Evolutionary conservation across 2,113 vertebrate species (phyloP).

Genomic region (Pseudorasbora parva): DNA sequence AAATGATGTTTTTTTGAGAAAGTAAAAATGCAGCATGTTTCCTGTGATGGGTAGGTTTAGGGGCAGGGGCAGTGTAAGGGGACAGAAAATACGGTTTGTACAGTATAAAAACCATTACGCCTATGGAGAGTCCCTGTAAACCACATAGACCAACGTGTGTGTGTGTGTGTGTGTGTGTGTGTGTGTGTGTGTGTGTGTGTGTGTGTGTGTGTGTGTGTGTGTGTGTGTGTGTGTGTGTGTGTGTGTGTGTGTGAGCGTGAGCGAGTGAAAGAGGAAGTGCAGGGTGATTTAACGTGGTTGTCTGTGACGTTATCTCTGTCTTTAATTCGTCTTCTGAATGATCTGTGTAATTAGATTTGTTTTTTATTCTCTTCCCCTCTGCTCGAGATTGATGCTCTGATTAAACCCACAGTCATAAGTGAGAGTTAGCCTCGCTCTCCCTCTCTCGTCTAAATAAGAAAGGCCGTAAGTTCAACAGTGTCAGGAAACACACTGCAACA

Average conservation of each 20-base stretch:
- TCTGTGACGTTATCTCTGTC: constrained; percentile 70
- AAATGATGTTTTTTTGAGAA: too few species aligned
- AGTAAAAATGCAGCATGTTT: too few species aligned
- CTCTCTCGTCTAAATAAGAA: constrained; percentile 22
- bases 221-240: too few species aligned
- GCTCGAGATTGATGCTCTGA: constrained; percentile 69
- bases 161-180: too few species aligned
- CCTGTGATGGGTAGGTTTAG: too few species aligned
- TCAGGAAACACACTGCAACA: not conserved
- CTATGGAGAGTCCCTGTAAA: too few species aligned
- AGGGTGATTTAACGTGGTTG: constrained; percentile 59
- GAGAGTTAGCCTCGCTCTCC: constrained; percentile 24
- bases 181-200: too few species aligned
- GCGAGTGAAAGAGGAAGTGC: not conserved
- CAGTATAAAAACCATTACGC: too few species aligned
- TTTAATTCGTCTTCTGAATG: constrained; percentile 68
- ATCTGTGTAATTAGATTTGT: constrained; percentile 73
- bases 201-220: too few species aligned
- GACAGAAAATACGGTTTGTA: too few species aligned
- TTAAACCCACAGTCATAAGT: constrained; percentile 65
- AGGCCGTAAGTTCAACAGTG: constrained; percentile 6
- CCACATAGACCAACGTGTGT: too few species aligned
- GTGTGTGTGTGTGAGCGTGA: not conserved
- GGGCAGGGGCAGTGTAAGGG: too few species aligned
- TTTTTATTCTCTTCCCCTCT: constrained; percentile 62